Conservation (phyloP, 2,797 vertebrate genomes). For the Phrynocephalus forsythii region DNA sequence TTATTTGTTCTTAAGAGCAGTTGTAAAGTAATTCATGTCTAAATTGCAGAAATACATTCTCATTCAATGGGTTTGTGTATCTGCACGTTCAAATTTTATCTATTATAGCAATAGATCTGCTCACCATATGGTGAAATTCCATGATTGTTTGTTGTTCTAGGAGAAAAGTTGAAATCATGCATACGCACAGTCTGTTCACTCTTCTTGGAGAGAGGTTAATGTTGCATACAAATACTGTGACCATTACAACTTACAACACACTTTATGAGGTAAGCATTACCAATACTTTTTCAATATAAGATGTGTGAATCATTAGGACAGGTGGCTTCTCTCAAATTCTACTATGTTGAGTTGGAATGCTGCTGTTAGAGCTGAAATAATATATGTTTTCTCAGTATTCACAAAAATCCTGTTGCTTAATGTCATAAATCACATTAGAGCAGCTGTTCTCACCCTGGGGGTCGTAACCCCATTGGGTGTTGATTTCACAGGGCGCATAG, state of each 20-base stretch:
- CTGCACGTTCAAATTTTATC: neutral
- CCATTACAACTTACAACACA: slow-evolving; percentile 93
- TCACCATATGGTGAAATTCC: neutral
- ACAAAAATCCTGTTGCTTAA: too few relatives aligned
- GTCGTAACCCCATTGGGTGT: too few relatives aligned
- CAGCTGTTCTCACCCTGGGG: too few relatives aligned
- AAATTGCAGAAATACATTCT: neutral
- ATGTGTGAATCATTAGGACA: neutral
- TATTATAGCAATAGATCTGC: neutral
- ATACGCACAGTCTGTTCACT: slow-evolving; percentile 96
- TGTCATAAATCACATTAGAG: too few relatives aligned
- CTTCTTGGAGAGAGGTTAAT: slow-evolving; percentile 93
- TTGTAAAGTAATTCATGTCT: neutral
- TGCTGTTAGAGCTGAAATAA: neutral
- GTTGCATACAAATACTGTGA: slow-evolving; percentile 92
- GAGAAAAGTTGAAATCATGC: slow-evolving; percentile 98
- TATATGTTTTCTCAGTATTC: slow-evolving; percentile 2
- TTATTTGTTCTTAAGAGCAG: neutral
- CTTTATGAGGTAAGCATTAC: slow-evolving; percentile 90
- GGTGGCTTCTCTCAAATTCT: neutral
- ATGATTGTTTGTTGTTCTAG: slow-evolving; percentile 72
- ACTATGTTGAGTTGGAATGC: neutral
- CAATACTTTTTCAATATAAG: neutral
- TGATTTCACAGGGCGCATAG: too few relatives aligned
- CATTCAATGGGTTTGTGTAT: neutral